phyloP scores from a whole-genome alignment of 2,797 vertebrate species.

The Enteromius trimaculatus region DNA sequence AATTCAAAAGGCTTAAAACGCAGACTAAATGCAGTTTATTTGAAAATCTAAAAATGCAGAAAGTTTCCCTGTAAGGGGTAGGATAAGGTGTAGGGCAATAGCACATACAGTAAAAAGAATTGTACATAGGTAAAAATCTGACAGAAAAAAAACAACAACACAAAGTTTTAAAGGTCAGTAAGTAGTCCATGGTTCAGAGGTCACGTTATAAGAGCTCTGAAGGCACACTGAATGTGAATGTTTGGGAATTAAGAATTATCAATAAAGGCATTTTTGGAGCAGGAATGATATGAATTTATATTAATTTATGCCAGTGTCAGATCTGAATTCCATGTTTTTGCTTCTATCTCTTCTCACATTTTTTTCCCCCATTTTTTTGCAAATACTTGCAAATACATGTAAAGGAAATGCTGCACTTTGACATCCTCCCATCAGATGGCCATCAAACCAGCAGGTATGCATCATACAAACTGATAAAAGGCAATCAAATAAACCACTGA shows the following conservation, averaged over 20 bases:
- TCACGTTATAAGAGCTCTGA: neutral
- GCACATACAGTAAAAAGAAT: no score
- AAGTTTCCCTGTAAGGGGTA: no score
- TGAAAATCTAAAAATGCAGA: no score
- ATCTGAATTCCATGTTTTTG: slow-evolving; percentile 31
- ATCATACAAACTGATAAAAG: neutral
- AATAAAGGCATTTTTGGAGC: neutral
- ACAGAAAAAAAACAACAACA: neutral
- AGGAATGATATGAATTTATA: slow-evolving; percentile 34
- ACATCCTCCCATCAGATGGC: neutral
- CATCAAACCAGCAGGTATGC: neutral
- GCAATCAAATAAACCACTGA: neutral
- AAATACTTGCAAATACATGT: slow-evolving; percentile 21
- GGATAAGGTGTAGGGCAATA: no score
- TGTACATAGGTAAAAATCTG: neutral
- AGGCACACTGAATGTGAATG: neutral
- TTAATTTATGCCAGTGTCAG: slow-evolving; percentile 36
- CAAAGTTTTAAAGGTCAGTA: neutral
- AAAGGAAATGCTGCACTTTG: slow-evolving; percentile 4
- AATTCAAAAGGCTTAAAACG: no score
- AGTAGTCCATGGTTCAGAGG: neutral
- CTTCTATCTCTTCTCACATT: slow-evolving; percentile 29
- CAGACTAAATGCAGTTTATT: no score
- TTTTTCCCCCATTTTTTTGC: neutral
- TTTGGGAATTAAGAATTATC: slow-evolving; percentile 31